Conservation (phyloP, 2,888 invertebrate species). For the Endomychus coccineus region DNA sequence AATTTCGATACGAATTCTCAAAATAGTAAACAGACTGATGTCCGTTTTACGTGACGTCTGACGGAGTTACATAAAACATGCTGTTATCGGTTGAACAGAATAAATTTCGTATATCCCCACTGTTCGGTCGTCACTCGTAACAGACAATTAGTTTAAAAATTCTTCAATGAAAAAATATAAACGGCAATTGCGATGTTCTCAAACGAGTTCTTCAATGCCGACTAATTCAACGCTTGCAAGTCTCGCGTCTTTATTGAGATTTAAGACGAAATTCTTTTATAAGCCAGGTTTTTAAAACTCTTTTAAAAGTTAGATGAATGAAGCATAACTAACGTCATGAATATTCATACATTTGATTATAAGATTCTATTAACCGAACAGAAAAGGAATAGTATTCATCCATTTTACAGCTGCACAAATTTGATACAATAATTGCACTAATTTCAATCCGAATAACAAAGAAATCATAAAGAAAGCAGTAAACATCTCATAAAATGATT, state of each 20-base stretch:
- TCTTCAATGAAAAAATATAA: slow-evolving; percentile 33
- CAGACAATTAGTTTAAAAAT: slow-evolving; percentile 30
- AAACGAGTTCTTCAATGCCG: slow-evolving; percentile 35
- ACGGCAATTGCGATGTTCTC: slow-evolving; percentile 36
- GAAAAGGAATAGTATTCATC: slow-evolving; percentile 1
- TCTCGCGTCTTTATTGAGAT: slow-evolving; percentile 35
- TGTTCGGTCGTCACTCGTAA: no score
- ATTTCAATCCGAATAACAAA: no score
- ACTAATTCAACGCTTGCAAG: slow-evolving; percentile 37
- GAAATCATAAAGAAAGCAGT: no score
- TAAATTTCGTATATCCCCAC: no score
- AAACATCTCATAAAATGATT: no score
- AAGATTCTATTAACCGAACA: slow-evolving; percentile 19
- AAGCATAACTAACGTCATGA: slow-evolving; percentile 35
- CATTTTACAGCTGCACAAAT: no score
- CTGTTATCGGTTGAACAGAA: no score
- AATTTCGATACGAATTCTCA: no score
- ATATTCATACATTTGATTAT: slow-evolving; percentile 35
- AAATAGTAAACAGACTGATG: no score
- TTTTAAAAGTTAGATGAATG: slow-evolving; percentile 35
- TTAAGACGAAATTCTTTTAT: slow-evolving; percentile 34
- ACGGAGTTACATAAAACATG: no score
- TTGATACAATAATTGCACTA: no score
- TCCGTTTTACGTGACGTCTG: no score
- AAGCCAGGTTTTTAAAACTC: slow-evolving; percentile 34